phyloP scores from a whole-genome alignment of 1,140 invertebrate genomes.

The Adoxophyes honmai region DNA sequence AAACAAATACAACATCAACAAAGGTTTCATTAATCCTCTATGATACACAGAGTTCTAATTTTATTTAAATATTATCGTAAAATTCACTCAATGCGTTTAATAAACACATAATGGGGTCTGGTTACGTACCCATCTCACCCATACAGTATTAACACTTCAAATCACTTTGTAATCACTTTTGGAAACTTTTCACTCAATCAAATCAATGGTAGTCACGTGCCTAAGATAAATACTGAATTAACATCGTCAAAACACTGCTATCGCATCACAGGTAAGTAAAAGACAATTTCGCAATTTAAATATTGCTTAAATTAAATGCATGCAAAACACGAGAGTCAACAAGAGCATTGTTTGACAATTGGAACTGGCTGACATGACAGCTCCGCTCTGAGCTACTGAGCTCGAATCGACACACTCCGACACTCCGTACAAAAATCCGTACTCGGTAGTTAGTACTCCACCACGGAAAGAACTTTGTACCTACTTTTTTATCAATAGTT shows the following conservation, averaged over 20 bases:
- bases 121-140: background rate
- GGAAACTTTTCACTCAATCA: background rate
- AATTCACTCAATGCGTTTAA: background rate
- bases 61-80: background rate
- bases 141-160: background rate
- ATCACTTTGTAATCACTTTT: slow-evolving; percentile 9
- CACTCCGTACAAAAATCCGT: background rate
- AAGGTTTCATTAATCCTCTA: too few species aligned
- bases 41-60: background rate
- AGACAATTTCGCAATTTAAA: background rate
- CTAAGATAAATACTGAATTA: too few species aligned
- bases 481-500: slow-evolving; percentile 3
- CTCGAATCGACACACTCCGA: background rate
- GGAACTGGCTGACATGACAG: slow-evolving; percentile 11
- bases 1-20: too few species aligned
- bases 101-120: background rate
- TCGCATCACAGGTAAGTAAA: background rate
- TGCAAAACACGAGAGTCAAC: slow-evolving; percentile 10
- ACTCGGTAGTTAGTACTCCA: background rate
- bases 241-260: too few species aligned
- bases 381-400: background rate
- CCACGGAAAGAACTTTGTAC: slow-evolving; percentile 4
- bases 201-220: too few species aligned
- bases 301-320: background rate
- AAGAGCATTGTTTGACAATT: slow-evolving; percentile 12